A percentile compares a stretch with the other conserved stretches of the same genome.
These are phyloP conservation scores for Drosophila erecta DNA, from an alignment of 1,140 invertebrate genomes.

Conservation along the genomic window DNA sequence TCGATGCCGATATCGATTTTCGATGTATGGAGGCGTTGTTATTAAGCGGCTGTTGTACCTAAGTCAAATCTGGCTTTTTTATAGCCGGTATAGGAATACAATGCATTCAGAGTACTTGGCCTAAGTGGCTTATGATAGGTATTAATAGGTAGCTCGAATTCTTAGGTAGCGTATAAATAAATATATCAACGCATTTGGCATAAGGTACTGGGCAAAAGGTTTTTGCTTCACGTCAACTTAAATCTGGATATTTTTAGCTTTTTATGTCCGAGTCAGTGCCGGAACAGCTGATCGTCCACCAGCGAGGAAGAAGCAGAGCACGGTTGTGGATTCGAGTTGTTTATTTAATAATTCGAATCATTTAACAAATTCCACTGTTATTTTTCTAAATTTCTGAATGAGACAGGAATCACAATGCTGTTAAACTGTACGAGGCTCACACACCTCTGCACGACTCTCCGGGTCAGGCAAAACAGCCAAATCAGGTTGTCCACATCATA, in stretches of 20 bases:
- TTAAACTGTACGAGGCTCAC: conserved; percentile 59
- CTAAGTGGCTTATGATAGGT: too few species aligned
- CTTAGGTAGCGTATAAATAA: too few species aligned
- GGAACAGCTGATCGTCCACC: conserved; percentile 2
- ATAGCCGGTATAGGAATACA: too few species aligned
- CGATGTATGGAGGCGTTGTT: neutral
- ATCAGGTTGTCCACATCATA: conserved; percentile 18
- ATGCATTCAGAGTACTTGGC: too few species aligned
- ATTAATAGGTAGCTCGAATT: too few species aligned
- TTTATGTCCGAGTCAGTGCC: neutral
- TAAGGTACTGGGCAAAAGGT: too few species aligned
- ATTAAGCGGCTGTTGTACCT: too few species aligned
- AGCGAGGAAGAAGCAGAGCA: conserved; percentile 12
- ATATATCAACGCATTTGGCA: too few species aligned
- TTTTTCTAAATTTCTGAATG: conserved; percentile 26
- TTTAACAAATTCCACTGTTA: conserved; percentile 11
- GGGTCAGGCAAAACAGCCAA: conserved; percentile 44
- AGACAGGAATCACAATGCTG: conserved; percentile 55
- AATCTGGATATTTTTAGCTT: neutral
- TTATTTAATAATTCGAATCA: conserved; percentile 10
- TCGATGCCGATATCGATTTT: neutral
- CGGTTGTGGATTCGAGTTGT: neutral
- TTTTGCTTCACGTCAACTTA: too few species aligned
- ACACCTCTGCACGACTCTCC: conserved; percentile 49
- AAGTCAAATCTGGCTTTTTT: too few species aligned